A percentile compares a stretch with the other conserved stretches of the same genome.
Conservation (phyloP, 2,888 invertebrate species). For the Andrena chrysosceles region DNA sequence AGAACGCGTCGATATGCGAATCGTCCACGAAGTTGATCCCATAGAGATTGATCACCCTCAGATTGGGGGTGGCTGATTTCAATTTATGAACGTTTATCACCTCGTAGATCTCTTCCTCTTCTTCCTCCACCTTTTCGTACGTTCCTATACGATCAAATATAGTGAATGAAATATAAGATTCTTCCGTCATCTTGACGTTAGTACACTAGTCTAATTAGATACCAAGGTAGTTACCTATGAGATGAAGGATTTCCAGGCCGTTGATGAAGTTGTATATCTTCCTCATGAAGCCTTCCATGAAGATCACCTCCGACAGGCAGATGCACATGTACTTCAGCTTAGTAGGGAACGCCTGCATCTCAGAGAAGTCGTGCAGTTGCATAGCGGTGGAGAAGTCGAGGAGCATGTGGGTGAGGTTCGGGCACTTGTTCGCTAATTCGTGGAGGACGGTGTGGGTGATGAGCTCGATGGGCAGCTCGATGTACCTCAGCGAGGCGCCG, state of each 20-base stretch:
- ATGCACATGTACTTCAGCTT: conserved; percentile 97
- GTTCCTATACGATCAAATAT: conserved; percentile 88
- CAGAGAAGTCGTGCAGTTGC: conserved; percentile 99
- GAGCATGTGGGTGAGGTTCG: conserved; percentile 97
- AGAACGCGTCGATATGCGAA: conserved; percentile 99
- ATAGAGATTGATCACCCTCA: conserved; percentile 98
- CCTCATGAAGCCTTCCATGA: conserved; percentile 99
- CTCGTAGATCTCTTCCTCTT: conserved; percentile 99
- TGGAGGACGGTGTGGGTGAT: conserved; percentile 98
- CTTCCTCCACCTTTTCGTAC: conserved; percentile 98
- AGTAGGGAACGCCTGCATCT: conserved; percentile 99
- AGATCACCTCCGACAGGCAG: conserved; percentile 99
- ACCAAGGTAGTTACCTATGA: conserved; percentile 90
- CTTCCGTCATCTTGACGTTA: neutral
- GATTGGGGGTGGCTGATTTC: conserved; percentile 98
- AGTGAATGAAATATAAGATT: neutral
- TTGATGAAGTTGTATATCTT: conserved; percentile 99
- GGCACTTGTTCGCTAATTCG: conserved; percentile 98
- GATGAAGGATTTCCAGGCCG: conserved; percentile 97
- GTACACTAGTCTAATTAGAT: neutral
- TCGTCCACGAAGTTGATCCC: conserved; percentile 99
- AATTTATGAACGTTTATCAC: conserved; percentile 99
- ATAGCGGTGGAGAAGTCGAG: conserved; percentile 99
- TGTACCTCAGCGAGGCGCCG: conserved; percentile 94
- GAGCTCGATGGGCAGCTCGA: conserved; percentile 97